Percentiles rank a stretch among this genome's conserved stretches.
phyloP scores from a whole-genome alignment of 2,888 invertebrate genomes.

The Lepas anatifera region DNA sequence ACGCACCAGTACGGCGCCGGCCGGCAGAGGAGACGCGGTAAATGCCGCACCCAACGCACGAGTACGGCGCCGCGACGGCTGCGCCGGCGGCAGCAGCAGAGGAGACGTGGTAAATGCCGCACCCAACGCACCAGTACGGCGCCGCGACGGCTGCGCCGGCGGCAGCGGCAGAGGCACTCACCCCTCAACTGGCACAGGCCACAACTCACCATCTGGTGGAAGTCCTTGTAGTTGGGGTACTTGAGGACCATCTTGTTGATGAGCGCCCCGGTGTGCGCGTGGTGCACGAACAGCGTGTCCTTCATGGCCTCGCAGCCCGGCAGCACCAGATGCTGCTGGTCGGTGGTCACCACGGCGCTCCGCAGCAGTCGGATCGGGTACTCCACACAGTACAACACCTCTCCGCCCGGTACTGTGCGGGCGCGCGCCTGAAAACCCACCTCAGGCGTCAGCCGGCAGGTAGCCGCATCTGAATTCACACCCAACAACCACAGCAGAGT shows the following conservation, averaged over 20 bases:
- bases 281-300: conserved; percentile 72
- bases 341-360: conserved; percentile 65
- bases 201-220: conserved; percentile 37
- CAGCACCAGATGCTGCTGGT: conserved; percentile 61
- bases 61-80: too few species aligned
- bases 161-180: too few species aligned
- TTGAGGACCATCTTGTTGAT: conserved; percentile 41
- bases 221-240: conserved; percentile 43
- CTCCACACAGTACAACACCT: conserved; percentile 64
- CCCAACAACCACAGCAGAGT: too few species aligned
- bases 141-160: too few species aligned
- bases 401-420: conserved; percentile 48
- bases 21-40: too few species aligned
- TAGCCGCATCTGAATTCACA: too few species aligned
- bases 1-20: too few species aligned
- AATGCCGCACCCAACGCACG: too few species aligned
- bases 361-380: conserved; percentile 66
- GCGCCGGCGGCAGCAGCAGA: too few species aligned
- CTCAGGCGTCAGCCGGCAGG: too few species aligned
- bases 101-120: too few species aligned
- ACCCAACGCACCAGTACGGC: too few species aligned
- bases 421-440: conserved; percentile 22
- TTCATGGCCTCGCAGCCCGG: conserved; percentile 70
- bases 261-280: conserved; percentile 58
- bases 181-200: not conserved